Percentiles rank a stretch among this genome's conserved stretches.
Conservation (phyloP, 2,888 invertebrate species). For the Adelphocoris suturalis region DNA sequence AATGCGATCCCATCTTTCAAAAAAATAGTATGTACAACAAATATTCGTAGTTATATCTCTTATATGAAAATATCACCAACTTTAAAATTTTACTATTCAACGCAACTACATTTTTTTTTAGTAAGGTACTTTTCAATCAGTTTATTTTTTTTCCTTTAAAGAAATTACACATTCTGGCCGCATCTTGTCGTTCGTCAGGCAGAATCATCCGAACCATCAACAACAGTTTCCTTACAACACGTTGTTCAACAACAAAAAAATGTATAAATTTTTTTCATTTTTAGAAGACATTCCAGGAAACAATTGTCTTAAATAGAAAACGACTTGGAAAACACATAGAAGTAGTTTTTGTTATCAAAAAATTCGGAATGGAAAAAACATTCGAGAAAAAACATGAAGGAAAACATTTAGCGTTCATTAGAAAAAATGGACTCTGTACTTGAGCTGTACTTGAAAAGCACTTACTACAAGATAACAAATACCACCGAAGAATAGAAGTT, state of each 20-base stretch:
- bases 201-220: background rate
- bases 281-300: constrained; percentile 45
- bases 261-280: background rate
- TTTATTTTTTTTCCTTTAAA: constrained; percentile 59
- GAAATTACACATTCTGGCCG: constrained; percentile 6
- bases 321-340: constrained; percentile 50
- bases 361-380: constrained; percentile 38
- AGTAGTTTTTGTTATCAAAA: background rate
- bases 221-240: background rate
- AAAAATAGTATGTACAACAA: constrained; percentile 75
- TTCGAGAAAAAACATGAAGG: background rate
- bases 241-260: background rate
- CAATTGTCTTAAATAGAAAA: background rate
- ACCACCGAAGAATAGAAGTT: background rate
- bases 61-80: constrained; percentile 75
- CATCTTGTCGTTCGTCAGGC: background rate
- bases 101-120: constrained; percentile 73
- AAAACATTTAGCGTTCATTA: background rate
- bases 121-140: constrained; percentile 74
- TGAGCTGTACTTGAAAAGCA: constrained; percentile 31
- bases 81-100: constrained; percentile 71
- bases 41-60: constrained; percentile 71
- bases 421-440: constrained; percentile 1
- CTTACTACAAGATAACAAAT: background rate
- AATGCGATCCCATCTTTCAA: constrained; percentile 74